Evolutionary conservation across 2,113 vertebrate species (phyloP).

Genomic region (Elephantulus edwardii): DNA sequence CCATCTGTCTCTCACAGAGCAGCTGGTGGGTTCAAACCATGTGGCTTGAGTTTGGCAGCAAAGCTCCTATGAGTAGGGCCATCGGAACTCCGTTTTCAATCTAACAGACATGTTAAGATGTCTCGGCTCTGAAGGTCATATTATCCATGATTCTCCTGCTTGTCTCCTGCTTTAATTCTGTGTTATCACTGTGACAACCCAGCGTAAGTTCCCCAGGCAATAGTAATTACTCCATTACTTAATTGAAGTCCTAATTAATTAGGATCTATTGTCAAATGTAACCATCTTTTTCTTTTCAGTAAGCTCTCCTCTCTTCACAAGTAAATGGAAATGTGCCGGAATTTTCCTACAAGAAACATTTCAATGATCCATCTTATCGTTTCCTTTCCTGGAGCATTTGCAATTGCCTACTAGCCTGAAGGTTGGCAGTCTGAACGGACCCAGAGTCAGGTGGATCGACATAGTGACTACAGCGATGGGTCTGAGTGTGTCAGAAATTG

Average conservation of each 20-base stretch:
- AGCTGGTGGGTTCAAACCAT: too few relatives aligned
- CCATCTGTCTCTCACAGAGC: too few relatives aligned
- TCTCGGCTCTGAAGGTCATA: background rate
- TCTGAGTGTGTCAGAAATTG: too few relatives aligned
- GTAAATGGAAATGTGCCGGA: background rate
- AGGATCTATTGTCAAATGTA: conserved; percentile 14
- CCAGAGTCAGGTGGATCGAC: too few relatives aligned
- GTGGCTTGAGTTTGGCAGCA: too few relatives aligned
- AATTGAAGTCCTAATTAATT: conserved; percentile 32
- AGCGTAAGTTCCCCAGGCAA: background rate
- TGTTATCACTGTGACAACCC: background rate
- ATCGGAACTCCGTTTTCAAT: too few relatives aligned
- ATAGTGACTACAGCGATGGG: too few relatives aligned
- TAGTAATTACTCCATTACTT: conserved; percentile 33
- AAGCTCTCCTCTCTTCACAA: background rate
- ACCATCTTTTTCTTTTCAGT: conserved; percentile 31
- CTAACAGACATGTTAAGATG: conserved; percentile 42
- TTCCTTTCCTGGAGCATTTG: background rate
- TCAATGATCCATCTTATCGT: background rate
- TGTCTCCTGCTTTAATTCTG: background rate
- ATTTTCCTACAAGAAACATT: background rate
- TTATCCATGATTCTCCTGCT: conserved; percentile 28
- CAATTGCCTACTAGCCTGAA: background rate
- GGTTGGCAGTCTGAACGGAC: background rate
- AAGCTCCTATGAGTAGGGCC: too few relatives aligned